Percentiles rank a stretch among this genome's conserved stretches.
phyloP scores from a whole-genome alignment of 2,113 vertebrate species.

The Eonycteris spelaea region DNA sequence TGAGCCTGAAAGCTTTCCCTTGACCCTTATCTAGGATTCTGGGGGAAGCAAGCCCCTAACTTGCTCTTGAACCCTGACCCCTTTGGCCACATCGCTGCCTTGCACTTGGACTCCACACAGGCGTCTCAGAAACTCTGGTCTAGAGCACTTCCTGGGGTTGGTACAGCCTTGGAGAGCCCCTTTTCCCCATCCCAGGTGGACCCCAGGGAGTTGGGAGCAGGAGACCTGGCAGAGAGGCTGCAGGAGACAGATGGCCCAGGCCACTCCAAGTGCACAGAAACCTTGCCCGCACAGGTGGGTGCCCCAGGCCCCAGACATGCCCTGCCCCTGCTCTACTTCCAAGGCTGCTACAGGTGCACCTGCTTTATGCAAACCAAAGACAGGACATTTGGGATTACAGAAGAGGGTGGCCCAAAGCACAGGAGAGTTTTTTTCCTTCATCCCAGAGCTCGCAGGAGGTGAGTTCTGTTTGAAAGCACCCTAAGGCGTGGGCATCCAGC shows the following conservation, averaged over 20 bases:
- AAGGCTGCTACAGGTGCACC: neutral
- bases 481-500: neutral
- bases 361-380: neutral
- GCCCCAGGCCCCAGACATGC: neutral
- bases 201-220: conserved; percentile 50
- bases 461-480: neutral
- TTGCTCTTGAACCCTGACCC: neutral
- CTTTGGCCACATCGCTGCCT: neutral
- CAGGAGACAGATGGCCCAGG: neutral
- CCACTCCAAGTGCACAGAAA: neutral
- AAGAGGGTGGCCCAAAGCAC: too few relatives aligned
- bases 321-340: neutral
- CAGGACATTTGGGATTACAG: neutral
- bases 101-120: neutral
- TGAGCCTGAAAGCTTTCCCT: neutral
- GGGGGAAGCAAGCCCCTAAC: neutral
- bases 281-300: conserved; percentile 30
- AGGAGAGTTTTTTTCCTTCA: neutral
- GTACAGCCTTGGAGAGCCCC: conserved; percentile 19
- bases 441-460: neutral
- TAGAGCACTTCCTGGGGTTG: neutral
- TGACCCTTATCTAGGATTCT: neutral
- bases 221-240: conserved; percentile 52
- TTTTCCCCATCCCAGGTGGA: conserved; percentile 56
- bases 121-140: neutral